These are phyloP conservation scores for Pyrocephalus nanus DNA, from an alignment of 2,797 vertebrate genomes.

Conservation along the genomic window DNA sequence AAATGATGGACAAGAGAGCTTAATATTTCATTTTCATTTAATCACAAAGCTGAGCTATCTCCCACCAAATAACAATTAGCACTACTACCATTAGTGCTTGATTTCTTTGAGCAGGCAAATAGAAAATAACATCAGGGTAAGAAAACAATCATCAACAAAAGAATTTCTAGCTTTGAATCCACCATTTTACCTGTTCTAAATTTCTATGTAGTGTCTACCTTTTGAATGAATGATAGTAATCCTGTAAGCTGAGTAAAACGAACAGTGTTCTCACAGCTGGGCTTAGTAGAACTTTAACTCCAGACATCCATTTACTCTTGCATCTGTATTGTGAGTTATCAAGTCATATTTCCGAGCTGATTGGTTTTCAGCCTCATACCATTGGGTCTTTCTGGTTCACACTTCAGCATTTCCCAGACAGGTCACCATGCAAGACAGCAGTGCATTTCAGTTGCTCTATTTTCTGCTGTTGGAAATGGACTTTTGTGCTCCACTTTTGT, in stretches of 20 bases:
- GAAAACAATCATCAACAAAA: not conserved
- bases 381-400: not conserved
- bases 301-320: not conserved
- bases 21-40: not conserved
- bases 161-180: not conserved
- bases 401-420: not conserved
- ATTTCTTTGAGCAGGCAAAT: not conserved
- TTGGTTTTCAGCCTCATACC: not conserved
- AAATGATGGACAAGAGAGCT: not conserved
- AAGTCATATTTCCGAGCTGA: not conserved
- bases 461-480: not conserved
- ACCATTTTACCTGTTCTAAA: not conserved
- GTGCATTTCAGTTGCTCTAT: not conserved
- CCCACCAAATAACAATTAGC: not conserved
- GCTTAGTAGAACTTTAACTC: not conserved
- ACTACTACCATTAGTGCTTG: not conserved
- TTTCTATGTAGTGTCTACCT: not conserved
- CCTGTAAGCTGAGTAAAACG: not conserved
- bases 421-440: not conserved
- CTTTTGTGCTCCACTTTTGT: not conserved
- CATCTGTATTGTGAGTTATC: not conserved
- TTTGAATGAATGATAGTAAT: not conserved
- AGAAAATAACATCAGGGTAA: not conserved
- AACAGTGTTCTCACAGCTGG: not conserved
- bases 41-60: not conserved